Base-by-base conservation (phyloP, 2,888 invertebrate genomes). In the Temnothorax unifasciatus region DNA sequence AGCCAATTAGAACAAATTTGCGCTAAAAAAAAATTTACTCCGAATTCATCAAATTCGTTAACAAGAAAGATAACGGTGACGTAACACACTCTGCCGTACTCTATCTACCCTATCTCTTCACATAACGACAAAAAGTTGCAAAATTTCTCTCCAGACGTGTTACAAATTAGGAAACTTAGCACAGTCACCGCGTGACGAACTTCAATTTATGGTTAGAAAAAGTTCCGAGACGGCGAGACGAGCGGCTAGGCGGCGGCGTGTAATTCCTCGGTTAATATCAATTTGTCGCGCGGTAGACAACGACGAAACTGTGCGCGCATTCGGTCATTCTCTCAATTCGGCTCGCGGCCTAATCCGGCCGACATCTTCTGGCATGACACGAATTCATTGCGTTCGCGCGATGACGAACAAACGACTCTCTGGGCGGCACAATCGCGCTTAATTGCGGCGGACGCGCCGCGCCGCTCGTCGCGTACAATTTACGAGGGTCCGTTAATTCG, bases 341-440 rank as follows among this genome's bases (percentile, higher is more conserved):
- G 83, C 89, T 88, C 86, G 85, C 87, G 90, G 88, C 90, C 90
- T 90, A 92, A 92, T 92, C 89, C 86, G 89, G 88, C 47, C 90
- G 88, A 91, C 91, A 92, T 92, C 91, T 90, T 89, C 83, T 91
- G 89, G 90, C 90, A 90, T 92, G 92, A 93, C 92, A 94, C 92
- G 91, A 93, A 93, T 93, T 93, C 92, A 93, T 92, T 91, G 89
- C 83, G 85, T 79, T 52, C 52, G 82, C 52, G 82, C 84, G 88
- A 90, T 89, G 91, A 90, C 87, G 89, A 88, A 85, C 84, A 76
- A 90, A 86, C 83, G 77, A 63, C 79, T 71, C 79, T 71, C 59
- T 85, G 83, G 90, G 73, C 86, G 85, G 84, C 84, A 87, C 87
- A 85, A 89, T 89, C 90, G 87, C 87, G 86, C 83, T 89, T 90